phyloP scores from a whole-genome alignment of 2,888 invertebrate genomes.

The Xanthia togata region DNA sequence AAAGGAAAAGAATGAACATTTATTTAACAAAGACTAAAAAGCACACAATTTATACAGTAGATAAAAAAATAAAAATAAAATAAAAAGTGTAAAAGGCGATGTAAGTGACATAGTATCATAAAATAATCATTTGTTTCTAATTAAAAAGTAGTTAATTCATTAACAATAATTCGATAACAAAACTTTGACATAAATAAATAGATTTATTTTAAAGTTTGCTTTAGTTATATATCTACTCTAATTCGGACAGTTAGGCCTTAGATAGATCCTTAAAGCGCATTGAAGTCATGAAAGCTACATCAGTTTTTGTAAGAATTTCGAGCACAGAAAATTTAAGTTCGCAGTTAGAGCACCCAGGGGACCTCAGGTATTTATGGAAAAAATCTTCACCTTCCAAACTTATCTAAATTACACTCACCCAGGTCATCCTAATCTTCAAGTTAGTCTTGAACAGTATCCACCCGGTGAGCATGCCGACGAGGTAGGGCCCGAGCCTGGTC shows the following conservation, averaged over 20 bases:
- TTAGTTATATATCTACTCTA: background rate
- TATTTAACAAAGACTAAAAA: no score
- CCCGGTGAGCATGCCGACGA: slow-evolving; percentile 95
- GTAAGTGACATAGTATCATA: no score
- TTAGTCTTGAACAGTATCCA: slow-evolving; percentile 96
- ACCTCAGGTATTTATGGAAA: background rate
- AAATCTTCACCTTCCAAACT: background rate
- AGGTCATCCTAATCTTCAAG: slow-evolving; percentile 93
- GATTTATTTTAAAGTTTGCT: no score
- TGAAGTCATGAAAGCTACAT: background rate
- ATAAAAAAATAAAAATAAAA: no score
- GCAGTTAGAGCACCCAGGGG: background rate
- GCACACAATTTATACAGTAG: no score
- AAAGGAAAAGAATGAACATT: no score
- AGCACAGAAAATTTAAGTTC: background rate
- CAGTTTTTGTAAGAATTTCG: background rate
- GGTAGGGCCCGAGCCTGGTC: slow-evolving; percentile 95
- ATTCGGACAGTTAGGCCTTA: background rate
- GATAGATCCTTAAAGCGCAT: background rate
- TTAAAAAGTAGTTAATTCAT: no score
- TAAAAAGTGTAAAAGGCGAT: no score
- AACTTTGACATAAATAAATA: no score
- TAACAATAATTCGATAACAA: no score
- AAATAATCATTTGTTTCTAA: no score
- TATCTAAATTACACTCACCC: slow-evolving; percentile 83